Base-by-base conservation (phyloP, 2,113 vertebrate genomes). In the Capreolus pygargus region DNA sequence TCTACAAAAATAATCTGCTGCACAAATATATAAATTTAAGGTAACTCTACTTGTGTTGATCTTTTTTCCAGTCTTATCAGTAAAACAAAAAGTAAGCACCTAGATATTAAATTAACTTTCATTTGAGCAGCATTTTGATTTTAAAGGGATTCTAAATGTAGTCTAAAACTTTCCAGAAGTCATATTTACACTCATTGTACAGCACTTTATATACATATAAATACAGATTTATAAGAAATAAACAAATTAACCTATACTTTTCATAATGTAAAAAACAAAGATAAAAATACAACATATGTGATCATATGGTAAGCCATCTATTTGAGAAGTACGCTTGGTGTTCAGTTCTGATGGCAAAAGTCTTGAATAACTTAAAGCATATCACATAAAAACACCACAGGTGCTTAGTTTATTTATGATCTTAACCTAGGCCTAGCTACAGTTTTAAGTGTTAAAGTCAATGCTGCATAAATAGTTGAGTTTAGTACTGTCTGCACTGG, bases 101-200 rank as follows among this genome's bases (percentile, higher is more conserved):
- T 43, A 78, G 45, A 79, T 86, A 21, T 67, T 96, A 94, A 89
- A 87, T 78, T 93, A 50, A 93, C 45, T 94, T 92, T 33, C 28
- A 60, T 30, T 76, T 0, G 96, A 98, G 33, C 76, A 97, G 86
- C 76, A 94, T 83, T 97, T 97, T 96, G 52, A 82, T 78, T 95
- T 95, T 97, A 93, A 90, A 95, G 43, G 27, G n/a, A 86, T 83
- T 95, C 74, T 97, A 90, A 94, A 89, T 86, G 55, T 55, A 55
- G 39, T 94, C 92, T 96, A 83, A 91, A 94, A 92, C 58, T 88
- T 98, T 85, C 33, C 54, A 83, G 92, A 96, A 96, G 67, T 78
- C 61, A 5, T 93, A 97, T 96, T 97, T 96, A 98, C 81, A 97
- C 91, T 87, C 30, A 97, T 47, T 97, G 43, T 94, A 98, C 94